Evolutionary conservation across 2,113 vertebrate species (phyloP).

Genomic region (Donacobius atricapilla): DNA sequence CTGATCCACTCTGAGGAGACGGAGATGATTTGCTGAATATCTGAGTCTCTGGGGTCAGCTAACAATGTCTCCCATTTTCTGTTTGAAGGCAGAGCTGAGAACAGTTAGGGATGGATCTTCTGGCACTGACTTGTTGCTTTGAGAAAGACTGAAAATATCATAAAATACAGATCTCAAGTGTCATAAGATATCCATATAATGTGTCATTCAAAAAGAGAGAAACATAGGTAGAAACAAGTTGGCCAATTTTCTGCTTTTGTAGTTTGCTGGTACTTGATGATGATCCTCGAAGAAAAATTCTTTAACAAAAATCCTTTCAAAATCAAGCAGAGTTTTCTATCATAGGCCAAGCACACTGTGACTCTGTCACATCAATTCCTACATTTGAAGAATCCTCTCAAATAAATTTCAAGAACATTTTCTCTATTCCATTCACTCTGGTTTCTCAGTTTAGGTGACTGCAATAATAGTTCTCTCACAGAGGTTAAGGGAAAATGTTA

Average conservation of each 20-base stretch:
- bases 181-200: neutral
- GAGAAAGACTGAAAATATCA: neutral
- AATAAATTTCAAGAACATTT: neutral
- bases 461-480: neutral
- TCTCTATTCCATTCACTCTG: neutral
- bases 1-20: neutral
- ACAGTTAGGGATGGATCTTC: neutral
- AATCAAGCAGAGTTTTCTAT: neutral
- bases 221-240: neutral
- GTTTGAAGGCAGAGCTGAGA: neutral
- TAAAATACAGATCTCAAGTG: neutral
- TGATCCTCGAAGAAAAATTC: neutral
- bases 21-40: neutral
- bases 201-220: neutral
- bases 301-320: neutral
- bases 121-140: neutral
- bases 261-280: neutral
- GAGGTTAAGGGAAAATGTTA: neutral
- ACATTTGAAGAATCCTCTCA: neutral
- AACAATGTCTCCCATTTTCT: neutral
- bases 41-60: fast-evolving
- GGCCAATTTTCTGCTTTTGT: neutral
- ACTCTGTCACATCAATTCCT: neutral
- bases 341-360: neutral
- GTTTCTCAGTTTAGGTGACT: neutral